phyloP scores from a whole-genome alignment of 2,797 vertebrate species.

The Xenentodon cancila region DNA sequence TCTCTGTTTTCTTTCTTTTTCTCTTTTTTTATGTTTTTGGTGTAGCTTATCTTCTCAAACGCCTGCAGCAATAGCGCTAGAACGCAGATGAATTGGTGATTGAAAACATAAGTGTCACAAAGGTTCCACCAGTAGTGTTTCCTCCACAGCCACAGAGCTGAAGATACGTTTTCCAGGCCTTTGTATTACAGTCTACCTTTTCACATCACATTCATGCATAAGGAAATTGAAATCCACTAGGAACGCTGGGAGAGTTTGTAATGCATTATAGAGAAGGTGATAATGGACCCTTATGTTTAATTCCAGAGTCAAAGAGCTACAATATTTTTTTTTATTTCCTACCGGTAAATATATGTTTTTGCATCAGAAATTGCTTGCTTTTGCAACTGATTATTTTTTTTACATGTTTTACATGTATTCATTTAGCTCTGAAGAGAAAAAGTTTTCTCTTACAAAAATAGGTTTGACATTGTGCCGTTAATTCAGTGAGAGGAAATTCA shows the following conservation, averaged over 20 bases:
- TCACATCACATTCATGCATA: conserved; percentile 42
- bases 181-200: conserved; percentile 20
- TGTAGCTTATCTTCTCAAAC: neutral
- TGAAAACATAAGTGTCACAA: neutral
- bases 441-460: too few species aligned
- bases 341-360: neutral
- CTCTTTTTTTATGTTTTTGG: neutral
- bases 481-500: too few species aligned
- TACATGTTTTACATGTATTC: conserved; percentile 27
- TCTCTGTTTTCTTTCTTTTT: neutral
- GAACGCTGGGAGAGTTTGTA: conserved; percentile 12
- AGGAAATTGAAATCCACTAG: conserved; percentile 19
- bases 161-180: conserved; percentile 7
- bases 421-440: conserved; percentile 1
- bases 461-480: too few species aligned
- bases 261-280: conserved; percentile 49
- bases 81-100: conserved; percentile 2
- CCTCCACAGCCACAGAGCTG: neutral
- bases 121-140: neutral
- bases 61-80: neutral
- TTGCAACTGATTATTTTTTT: conserved; percentile 16
- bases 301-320: conserved; percentile 20
- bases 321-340: conserved; percentile 11
- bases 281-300: conserved; percentile 41
- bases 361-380: conserved; percentile 16